Evolutionary conservation across 2,888 invertebrate species (phyloP).

Genomic region (Ferrisia virgata): DNA sequence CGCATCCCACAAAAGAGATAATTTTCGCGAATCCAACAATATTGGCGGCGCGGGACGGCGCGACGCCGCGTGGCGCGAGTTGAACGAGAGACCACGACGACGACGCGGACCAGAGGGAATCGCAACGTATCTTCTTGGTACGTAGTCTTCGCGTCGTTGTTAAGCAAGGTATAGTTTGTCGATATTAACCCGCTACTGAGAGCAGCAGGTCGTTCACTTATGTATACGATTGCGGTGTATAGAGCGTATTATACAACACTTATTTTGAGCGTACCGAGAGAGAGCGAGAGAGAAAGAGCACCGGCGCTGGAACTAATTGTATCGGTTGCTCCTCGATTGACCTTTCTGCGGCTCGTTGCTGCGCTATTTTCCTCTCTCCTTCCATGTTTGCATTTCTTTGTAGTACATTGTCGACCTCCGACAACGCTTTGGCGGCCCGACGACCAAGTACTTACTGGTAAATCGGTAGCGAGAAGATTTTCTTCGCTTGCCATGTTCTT

Average conservation of each 20-base stretch:
- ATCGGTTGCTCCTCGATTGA: conserved; percentile 20
- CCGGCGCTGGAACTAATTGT: conserved; percentile 22
- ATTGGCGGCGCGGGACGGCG: too few relatives aligned
- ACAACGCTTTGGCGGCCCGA: background rate
- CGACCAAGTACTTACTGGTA: background rate
- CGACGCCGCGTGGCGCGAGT: background rate
- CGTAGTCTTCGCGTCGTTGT: background rate
- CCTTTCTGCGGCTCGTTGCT: background rate
- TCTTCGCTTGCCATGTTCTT: background rate
- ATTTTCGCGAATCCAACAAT: conserved; percentile 2
- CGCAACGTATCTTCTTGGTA: too few relatives aligned
- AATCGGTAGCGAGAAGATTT: background rate
- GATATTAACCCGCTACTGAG: background rate
- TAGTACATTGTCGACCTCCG: background rate
- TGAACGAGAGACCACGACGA: background rate
- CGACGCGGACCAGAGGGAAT: background rate
- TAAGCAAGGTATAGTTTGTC: background rate
- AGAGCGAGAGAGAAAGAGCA: too few relatives aligned
- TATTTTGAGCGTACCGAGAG: conserved; percentile 10
- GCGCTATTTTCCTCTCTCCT: background rate
- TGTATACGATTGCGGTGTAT: background rate
- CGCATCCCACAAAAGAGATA: background rate
- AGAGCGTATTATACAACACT: background rate
- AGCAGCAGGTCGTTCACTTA: conserved; percentile 19
- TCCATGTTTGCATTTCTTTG: background rate